These are phyloP conservation scores for Acanthosepion lycidas DNA, from an alignment of 2,888 invertebrate genomes.

Conservation along the genomic window DNA sequence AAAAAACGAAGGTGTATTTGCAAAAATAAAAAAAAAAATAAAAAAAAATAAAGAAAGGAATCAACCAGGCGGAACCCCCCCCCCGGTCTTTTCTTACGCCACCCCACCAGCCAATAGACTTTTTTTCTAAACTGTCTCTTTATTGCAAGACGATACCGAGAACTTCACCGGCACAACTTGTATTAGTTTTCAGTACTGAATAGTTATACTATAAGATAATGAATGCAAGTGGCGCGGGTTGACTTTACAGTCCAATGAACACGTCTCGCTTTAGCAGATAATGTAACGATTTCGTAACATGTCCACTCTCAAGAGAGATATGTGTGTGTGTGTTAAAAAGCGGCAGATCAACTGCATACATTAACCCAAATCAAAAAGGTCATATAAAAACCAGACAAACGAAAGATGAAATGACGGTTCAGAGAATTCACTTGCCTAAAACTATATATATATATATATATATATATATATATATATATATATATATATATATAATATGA, in stretches of 20 bases:
- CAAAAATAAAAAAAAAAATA: background rate
- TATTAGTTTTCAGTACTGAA: background rate
- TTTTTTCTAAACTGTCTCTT: background rate
- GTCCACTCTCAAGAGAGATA: background rate
- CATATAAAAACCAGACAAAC: background rate
- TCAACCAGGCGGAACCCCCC: background rate
- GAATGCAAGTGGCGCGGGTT: background rate
- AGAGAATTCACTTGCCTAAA: background rate
- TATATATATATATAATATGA: too few species aligned
- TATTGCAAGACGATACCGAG: background rate
- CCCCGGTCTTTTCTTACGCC: too few species aligned
- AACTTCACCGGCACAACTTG: background rate
- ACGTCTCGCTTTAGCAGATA: background rate
- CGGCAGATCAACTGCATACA: background rate
- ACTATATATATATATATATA: background rate
- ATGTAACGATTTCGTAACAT: conserved; percentile 6
- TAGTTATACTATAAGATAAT: background rate
- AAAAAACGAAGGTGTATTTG: background rate
- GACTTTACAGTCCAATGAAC: background rate
- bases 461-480: too few species aligned
- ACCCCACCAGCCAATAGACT: background rate
- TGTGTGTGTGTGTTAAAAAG: background rate
- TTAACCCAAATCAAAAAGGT: background rate
- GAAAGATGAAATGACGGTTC: background rate
- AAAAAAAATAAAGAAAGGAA: background rate